Evolutionary conservation across 2,797 vertebrate genomes (phyloP).

Genomic region (Champsocephalus esox): DNA sequence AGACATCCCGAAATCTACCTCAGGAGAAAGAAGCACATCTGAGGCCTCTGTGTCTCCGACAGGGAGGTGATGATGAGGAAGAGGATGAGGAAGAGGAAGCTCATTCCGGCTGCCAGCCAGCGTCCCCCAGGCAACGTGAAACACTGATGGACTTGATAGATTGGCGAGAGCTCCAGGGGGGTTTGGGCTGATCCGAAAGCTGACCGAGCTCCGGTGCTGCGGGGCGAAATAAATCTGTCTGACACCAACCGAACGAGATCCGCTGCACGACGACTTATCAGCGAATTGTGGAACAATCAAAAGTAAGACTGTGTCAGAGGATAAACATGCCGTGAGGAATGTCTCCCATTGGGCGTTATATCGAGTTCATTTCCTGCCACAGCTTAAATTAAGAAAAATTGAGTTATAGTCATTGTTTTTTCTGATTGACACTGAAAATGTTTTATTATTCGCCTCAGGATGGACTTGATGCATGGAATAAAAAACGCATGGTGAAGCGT

Average conservation of each 20-base stretch:
- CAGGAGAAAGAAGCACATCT: not conserved
- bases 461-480: constrained; percentile 32
- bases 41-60: constrained; percentile 27
- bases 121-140: constrained; percentile 75
- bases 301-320: constrained; percentile 55
- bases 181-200: constrained; percentile 59
- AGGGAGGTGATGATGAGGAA: constrained; percentile 27
- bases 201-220: constrained; percentile 59
- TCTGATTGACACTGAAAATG: constrained; percentile 47
- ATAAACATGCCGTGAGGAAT: constrained; percentile 53
- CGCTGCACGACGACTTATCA: constrained; percentile 21
- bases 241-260: constrained; percentile 57
- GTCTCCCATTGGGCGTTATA: constrained; percentile 9
- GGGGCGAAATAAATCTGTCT: constrained; percentile 72
- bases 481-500: constrained; percentile 15
- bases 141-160: constrained; percentile 80
- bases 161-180: constrained; percentile 58
- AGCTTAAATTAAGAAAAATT: constrained; percentile 44
- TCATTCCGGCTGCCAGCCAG: constrained; percentile 68
- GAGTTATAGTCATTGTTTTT: constrained; percentile 31
- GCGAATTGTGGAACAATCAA: constrained; percentile 63
- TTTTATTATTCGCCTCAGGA: constrained; percentile 44
- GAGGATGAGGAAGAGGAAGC: constrained; percentile 49
- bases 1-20: constrained; percentile 46
- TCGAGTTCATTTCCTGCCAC: constrained; percentile 52